A percentile compares a stretch with the other conserved stretches of the same genome.
phyloP scores from a whole-genome alignment of 1,140 invertebrate genomes.

The Eueides isabella region DNA sequence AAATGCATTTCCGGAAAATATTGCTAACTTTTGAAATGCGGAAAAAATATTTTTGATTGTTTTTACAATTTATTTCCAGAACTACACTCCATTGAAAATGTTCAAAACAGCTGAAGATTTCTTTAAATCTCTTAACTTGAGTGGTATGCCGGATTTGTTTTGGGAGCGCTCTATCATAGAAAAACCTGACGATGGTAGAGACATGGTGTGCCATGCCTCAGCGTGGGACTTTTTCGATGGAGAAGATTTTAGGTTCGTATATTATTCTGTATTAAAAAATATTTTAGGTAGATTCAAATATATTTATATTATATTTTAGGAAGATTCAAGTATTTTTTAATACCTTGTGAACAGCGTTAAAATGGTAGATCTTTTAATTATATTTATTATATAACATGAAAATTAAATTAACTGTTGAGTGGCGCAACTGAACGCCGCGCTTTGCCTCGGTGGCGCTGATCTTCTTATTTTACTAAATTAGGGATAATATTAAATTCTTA shows the following conservation, averaged over 20 bases:
- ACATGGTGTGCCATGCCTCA: slow-evolving; percentile 89
- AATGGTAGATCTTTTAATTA: no score
- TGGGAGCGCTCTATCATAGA: slow-evolving; percentile 84
- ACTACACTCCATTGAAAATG: slow-evolving; percentile 79
- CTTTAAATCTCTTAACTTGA: slow-evolving; percentile 79
- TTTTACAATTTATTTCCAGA: slow-evolving; percentile 53
- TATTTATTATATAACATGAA: no score
- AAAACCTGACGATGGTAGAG: slow-evolving; percentile 84
- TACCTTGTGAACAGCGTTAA: no score
- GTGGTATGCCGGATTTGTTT: slow-evolving; percentile 78
- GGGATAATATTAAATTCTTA: no score
- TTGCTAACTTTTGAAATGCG: no score
- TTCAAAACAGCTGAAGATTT: slow-evolving; percentile 82
- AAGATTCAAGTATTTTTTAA: no score
- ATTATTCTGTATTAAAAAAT: no score
- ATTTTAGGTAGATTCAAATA: neutral
- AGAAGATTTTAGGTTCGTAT: slow-evolving; percentile 83
- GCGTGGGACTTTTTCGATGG: slow-evolving; percentile 91
- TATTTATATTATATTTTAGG: slow-evolving; percentile 20
- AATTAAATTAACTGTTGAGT: no score
- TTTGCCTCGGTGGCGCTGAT: no score
- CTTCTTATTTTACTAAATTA: no score
- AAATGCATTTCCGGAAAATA: no score
- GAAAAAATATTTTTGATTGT: neutral
- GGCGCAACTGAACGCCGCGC: no score